Percentiles rank a stretch among this genome's conserved stretches.
Evolutionary conservation across 2,888 invertebrate genomes (phyloP).

Genomic region (Watsonalla cultraria): DNA sequence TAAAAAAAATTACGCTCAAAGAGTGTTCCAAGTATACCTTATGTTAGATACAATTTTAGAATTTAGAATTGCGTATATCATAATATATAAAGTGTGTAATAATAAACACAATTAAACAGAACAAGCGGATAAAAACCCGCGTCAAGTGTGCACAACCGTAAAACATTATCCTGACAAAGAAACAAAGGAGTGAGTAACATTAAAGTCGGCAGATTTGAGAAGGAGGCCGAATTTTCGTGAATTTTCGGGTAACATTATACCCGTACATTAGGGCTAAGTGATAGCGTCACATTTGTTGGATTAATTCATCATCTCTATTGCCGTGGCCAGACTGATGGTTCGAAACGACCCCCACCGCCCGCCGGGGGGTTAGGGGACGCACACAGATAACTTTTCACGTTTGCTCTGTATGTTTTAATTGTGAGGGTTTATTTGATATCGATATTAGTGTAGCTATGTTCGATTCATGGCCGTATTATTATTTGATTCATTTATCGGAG

Average conservation of each 20-base stretch:
- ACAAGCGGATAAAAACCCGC: slow-evolving; percentile 21
- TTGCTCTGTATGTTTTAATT: slow-evolving; percentile 64
- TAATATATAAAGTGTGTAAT: too few species aligned
- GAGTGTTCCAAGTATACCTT: too few species aligned
- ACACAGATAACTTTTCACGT: slow-evolving; percentile 44
- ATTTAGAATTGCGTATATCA: too few species aligned
- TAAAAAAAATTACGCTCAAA: too few species aligned
- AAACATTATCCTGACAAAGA: slow-evolving; percentile 37
- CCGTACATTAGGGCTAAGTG: slow-evolving; percentile 79
- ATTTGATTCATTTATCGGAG: too few species aligned
- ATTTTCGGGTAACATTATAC: slow-evolving; percentile 76
- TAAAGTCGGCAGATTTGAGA: slow-evolving; percentile 52
- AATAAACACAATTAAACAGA: neutral
- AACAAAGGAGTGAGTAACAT: slow-evolving; percentile 49
- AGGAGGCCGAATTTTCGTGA: slow-evolving; percentile 45
- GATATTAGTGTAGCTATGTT: slow-evolving; percentile 5
- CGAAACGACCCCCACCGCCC: slow-evolving; percentile 52
- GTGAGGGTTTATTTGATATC: slow-evolving; percentile 37
- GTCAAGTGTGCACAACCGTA: slow-evolving; percentile 26
- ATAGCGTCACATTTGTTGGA: slow-evolving; percentile 79
- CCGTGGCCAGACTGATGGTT: slow-evolving; percentile 78
- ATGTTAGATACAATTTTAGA: too few species aligned
- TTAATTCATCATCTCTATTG: slow-evolving; percentile 80
- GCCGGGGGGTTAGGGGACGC: slow-evolving; percentile 24
- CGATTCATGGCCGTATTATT: too few species aligned